Conservation (phyloP, 2,113 vertebrate species). For the Leptodactylus fuscus region DNA sequence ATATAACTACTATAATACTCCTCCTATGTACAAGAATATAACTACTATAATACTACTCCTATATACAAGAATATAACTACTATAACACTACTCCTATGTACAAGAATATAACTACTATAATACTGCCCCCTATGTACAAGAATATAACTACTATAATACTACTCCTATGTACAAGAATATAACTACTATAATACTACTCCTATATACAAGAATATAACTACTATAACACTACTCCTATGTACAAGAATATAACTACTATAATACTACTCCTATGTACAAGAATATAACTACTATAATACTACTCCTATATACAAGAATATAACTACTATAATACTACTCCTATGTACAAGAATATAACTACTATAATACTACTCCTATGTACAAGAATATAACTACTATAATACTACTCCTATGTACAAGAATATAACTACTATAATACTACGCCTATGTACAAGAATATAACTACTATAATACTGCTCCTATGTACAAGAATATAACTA, state of each 20-base stretch:
- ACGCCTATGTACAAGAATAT: no score
- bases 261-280: no score
- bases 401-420: no score
- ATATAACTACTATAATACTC: not conserved
- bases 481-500: no score
- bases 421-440: no score
- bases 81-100: not conserved
- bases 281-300: no score
- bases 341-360: no score
- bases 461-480: no score
- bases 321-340: no score
- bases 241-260: slow-evolving; percentile 17
- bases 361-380: no score
- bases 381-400: no score
- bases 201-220: not conserved
- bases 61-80: not conserved
- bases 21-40: not conserved
- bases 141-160: slow-evolving; percentile 16
- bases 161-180: not conserved
- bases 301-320: no score
- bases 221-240: slow-evolving; percentile 1
- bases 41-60: not conserved
- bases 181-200: not conserved
- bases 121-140: slow-evolving; percentile 6
- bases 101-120: slow-evolving; percentile 11